These are phyloP conservation scores for Tholera decimalis DNA, from an alignment of 2,888 invertebrate species.

Conservation along the genomic window DNA sequence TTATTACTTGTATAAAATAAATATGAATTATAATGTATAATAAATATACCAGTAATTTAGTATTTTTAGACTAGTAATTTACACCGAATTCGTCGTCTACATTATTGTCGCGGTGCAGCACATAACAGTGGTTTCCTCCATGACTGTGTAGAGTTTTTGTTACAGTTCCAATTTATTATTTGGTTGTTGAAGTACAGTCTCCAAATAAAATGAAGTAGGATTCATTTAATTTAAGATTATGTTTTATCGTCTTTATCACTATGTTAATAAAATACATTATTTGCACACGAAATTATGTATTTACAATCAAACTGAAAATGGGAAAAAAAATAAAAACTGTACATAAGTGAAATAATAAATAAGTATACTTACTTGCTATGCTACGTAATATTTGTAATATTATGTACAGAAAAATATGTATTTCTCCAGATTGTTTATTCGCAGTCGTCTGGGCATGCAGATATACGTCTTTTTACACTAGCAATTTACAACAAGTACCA, in stretches of 20 bases:
- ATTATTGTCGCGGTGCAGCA: conserved; percentile 46
- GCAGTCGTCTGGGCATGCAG: too few relatives aligned
- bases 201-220: too few relatives aligned
- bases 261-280: not conserved
- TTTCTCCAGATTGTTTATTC: too few relatives aligned
- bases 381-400: too few relatives aligned
- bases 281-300: not conserved
- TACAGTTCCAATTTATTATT: conserved; percentile 23
- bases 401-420: too few relatives aligned
- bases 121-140: conserved; percentile 7
- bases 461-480: conserved; percentile 55
- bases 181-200: conserved; percentile 17
- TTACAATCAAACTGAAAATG: not conserved
- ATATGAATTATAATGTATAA: too few relatives aligned
- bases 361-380: too few relatives aligned
- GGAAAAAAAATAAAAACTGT: not conserved
- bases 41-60: too few relatives aligned
- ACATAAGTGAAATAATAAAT: too few relatives aligned
- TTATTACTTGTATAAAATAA: too few relatives aligned
- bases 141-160: conserved; percentile 10
- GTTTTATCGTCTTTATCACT: too few relatives aligned
- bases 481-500: conserved; percentile 62
- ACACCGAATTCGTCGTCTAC: conserved; percentile 69
- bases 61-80: conserved; percentile 68
- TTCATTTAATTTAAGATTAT: too few relatives aligned